phyloP scores from a whole-genome alignment of 1,140 invertebrate species.

The Habropoda laboriosa region DNA sequence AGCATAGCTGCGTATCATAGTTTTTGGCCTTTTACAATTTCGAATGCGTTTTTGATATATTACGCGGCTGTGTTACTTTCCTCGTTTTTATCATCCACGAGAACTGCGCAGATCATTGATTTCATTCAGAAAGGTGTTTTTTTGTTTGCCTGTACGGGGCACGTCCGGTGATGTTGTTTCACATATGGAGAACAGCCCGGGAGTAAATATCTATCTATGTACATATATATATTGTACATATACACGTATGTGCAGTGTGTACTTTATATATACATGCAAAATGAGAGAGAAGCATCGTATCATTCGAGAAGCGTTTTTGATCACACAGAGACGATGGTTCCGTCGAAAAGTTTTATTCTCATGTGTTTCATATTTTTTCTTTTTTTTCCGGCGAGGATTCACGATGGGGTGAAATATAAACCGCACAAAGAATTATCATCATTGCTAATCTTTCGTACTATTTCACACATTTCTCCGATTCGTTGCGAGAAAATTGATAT shows the following conservation, averaged over 20 bases:
- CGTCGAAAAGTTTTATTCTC: conserved; percentile 15
- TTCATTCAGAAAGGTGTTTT: conserved; percentile 47
- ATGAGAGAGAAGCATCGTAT: background rate
- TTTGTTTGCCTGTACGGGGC: conserved; percentile 23
- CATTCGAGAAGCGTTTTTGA: conserved; percentile 25
- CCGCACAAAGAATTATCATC: too few species aligned
- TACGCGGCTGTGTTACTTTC: conserved; percentile 60
- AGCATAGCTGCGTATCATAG: conserved; percentile 66
- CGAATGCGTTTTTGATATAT: conserved; percentile 28
- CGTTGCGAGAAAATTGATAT: background rate
- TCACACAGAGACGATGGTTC: conserved; percentile 23
- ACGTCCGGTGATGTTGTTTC: conserved; percentile 31
- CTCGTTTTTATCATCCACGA: conserved; percentile 60
- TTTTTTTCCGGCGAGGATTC: conserved; percentile 18
- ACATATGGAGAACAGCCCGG: conserved; percentile 20
- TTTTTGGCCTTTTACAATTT: conserved; percentile 63
- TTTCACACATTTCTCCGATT: background rate
- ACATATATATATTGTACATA: too few species aligned
- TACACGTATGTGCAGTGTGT: conserved; percentile 24
- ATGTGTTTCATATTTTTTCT: background rate
- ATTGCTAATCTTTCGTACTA: too few species aligned
- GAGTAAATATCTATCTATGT: too few species aligned
- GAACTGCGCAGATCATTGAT: conserved; percentile 58
- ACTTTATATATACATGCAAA: background rate
- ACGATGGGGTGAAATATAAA: conserved; percentile 34